Evolutionary conservation across 2,888 invertebrate species (phyloP).

Genomic region (Masnerella sp.): DNA sequence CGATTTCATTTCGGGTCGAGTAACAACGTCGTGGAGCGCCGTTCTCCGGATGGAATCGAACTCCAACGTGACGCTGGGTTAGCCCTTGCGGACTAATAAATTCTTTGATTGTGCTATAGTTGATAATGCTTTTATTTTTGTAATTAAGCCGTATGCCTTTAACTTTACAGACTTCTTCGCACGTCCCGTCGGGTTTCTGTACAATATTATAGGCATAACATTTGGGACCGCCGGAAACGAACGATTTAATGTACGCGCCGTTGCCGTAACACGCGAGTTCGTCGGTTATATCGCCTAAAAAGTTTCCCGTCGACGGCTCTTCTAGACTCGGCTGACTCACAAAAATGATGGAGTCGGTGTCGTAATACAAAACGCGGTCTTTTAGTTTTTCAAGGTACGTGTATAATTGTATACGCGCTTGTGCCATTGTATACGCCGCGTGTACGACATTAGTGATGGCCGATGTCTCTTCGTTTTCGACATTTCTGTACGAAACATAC

Average conservation of each 20-base stretch:
- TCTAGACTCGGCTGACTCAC: neutral
- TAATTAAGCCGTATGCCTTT: neutral
- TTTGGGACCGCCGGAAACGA: slow-evolving; percentile 19
- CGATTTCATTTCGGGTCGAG: neutral
- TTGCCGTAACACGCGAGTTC: slow-evolving; percentile 9
- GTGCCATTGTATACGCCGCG: slow-evolving; percentile 30
- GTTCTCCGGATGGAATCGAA: neutral
- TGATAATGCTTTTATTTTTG: neutral
- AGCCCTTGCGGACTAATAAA: neutral
- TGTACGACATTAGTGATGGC: slow-evolving; percentile 9
- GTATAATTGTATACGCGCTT: slow-evolving; percentile 64
- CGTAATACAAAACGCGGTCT: slow-evolving; percentile 18
- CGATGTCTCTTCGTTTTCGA: neutral
- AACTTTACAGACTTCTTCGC: neutral
- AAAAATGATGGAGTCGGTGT: slow-evolving; percentile 33
- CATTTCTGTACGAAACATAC: slow-evolving; percentile 9
- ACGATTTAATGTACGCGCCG: slow-evolving; percentile 12
- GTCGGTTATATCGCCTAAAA: slow-evolving; percentile 34
- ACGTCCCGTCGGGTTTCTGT: neutral
- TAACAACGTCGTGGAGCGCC: neutral
- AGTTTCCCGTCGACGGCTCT: neutral
- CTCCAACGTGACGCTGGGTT: neutral
- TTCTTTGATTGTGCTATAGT: neutral
- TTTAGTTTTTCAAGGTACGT: slow-evolving; percentile 58
- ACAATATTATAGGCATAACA: slow-evolving; percentile 30